Base-by-base conservation (phyloP, 1,140 invertebrate species). In the Plectrocnemia conspersa region DNA sequence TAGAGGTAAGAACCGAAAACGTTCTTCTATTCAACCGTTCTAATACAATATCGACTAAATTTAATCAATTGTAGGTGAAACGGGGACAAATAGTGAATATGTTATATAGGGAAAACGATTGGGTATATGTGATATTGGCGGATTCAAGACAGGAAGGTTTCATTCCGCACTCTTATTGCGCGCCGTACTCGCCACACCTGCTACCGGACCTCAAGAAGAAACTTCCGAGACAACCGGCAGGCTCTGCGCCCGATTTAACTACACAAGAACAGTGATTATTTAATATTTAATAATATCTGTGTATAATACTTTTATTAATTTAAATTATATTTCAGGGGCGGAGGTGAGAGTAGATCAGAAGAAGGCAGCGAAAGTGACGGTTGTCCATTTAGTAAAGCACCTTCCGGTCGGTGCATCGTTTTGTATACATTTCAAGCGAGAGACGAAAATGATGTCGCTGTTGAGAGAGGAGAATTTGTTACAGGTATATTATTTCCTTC, bases 371-470 rank as follows among this genome's bases (percentile, higher is more conserved):
- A 76, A 46, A 71, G 72, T 3, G 72, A 75, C 41, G 69, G 72
- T 25, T 86, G 88, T 68, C 88, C 90, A 1, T 97, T 96, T 70
- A 87, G 89, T 54, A 96, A 95, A 77, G 90, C 93, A 67, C 89
- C 89, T 0, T 89, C 86, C 10, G 91, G 89, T 1, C 79, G 90
- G 32, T 96, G 89, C 66, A 91, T 96, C 56, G 92, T 95, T 0
- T 72, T 97, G 2, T 97, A 95, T 68, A 92, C 91, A 7, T 97
- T 95, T 65, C 88, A 90, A 19, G 91, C 91, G 0, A 71, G 90
- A 24, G 91, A 97, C 71, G 93, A 97, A 68, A 95, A 96, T 68
- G 94, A 97, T 70, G 84, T 96, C 1, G 92, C 86, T 54, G 93
- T 97, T 0, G 90, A 95, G 66, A 76, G 91, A 42, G 92, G 93